A percentile compares a stretch with the other conserved stretches of the same genome.
phyloP scores from a whole-genome alignment of 1,140 invertebrate species.

The Dendroctonus valens region DNA sequence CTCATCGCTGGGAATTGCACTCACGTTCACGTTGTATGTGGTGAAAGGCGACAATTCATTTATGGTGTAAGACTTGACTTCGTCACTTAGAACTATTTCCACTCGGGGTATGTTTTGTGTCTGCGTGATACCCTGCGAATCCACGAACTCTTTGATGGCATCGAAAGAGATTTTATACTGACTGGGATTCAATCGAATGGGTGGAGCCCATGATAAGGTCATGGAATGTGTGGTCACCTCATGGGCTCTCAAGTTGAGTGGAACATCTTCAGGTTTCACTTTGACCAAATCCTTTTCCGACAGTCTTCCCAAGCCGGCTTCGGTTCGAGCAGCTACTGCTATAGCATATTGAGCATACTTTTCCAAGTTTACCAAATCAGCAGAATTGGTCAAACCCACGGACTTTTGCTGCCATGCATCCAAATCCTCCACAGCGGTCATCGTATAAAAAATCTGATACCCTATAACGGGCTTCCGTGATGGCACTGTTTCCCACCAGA shows the following conservation, averaged over 20 bases:
- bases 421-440: conserved; percentile 87
- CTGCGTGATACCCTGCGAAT: conserved; percentile 89
- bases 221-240: conserved; percentile 87
- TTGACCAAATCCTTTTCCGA: conserved; percentile 81
- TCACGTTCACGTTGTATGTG: conserved; percentile 92
- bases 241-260: conserved; percentile 79
- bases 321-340: conserved; percentile 82
- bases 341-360: conserved; percentile 91
- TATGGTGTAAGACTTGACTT: conserved; percentile 69
- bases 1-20: conserved; percentile 80
- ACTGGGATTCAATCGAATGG: conserved; percentile 83
- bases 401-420: conserved; percentile 87
- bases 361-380: conserved; percentile 87
- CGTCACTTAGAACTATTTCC: conserved; percentile 69
- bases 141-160: conserved; percentile 92
- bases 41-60: conserved; percentile 90
- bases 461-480: conserved; percentile 80
- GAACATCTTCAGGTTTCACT: conserved; percentile 89
- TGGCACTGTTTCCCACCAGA: conserved; percentile 95
- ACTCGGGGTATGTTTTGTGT: conserved; percentile 75
- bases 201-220: conserved; percentile 90
- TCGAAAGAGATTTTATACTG: conserved; percentile 91
- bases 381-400: conserved; percentile 83
- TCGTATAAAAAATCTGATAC: conserved; percentile 92
- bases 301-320: conserved; percentile 67